Evolutionary conservation across 2,113 vertebrate species (phyloP).

Genomic region (Turdus rufiventris): DNA sequence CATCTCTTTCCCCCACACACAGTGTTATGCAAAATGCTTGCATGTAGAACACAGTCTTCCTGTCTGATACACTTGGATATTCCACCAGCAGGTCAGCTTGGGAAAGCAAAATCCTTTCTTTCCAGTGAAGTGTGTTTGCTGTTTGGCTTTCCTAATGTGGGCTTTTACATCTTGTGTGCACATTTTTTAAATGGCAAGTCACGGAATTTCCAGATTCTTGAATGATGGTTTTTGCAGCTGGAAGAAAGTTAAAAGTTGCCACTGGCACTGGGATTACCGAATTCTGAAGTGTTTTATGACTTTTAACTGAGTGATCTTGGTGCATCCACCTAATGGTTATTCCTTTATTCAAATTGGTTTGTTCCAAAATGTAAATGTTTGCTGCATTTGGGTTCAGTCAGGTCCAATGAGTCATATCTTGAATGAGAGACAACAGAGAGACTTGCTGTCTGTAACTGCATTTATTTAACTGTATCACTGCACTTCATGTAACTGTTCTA

Average conservation of each 20-base stretch:
- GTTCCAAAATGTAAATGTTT: slow-evolving; percentile 75
- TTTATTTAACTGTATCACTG: slow-evolving; percentile 67
- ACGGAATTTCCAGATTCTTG: slow-evolving; percentile 55
- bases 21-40: slow-evolving; percentile 26
- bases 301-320: slow-evolving; percentile 51
- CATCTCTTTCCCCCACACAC: neutral
- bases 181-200: slow-evolving; percentile 62
- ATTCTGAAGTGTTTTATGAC: slow-evolving; percentile 49
- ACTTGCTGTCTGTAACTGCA: slow-evolving; percentile 62
- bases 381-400: slow-evolving; percentile 74
- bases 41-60: slow-evolving; percentile 27
- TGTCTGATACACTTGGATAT: slow-evolving; percentile 20
- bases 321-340: slow-evolving; percentile 54
- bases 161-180: slow-evolving; percentile 39
- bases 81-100: slow-evolving; percentile 14
- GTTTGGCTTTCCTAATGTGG: slow-evolving; percentile 51
- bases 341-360: slow-evolving; percentile 57
- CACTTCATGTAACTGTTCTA: slow-evolving; percentile 70
- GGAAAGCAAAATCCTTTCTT: slow-evolving; percentile 3
- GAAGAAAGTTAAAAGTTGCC: slow-evolving; percentile 63
- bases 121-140: slow-evolving; percentile 43
- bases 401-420: slow-evolving; percentile 59
- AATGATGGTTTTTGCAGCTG: slow-evolving; percentile 64
- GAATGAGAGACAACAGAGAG: slow-evolving; percentile 37
- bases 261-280: slow-evolving; percentile 61